Conservation (phyloP, 2,113 vertebrate species). For the Bubo blakistoni region DNA sequence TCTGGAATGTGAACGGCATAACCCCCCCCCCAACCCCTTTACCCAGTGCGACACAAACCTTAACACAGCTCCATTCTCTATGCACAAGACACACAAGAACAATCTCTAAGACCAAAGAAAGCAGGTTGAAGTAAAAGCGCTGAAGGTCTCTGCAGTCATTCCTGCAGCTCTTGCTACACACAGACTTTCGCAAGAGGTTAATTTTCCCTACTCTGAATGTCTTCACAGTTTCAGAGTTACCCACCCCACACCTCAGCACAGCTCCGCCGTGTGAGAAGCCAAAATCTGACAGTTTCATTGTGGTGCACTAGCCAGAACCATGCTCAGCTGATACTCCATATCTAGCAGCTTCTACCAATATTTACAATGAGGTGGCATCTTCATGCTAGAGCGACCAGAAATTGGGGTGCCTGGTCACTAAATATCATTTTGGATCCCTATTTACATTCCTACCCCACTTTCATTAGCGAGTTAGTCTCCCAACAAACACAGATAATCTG, state of each 20-base stretch:
- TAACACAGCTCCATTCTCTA: conserved; percentile 27
- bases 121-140: not conserved
- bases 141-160: not conserved
- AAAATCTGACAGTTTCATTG: not conserved
- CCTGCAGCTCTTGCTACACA: not conserved
- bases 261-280: not conserved
- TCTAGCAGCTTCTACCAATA: not conserved
- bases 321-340: not conserved
- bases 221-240: not conserved
- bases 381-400: not conserved
- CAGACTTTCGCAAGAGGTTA: not conserved
- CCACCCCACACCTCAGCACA: not conserved
- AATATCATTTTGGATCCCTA: not conserved
- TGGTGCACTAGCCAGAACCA: not conserved
- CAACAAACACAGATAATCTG: not conserved
- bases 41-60: not conserved
- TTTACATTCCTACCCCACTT: not conserved
- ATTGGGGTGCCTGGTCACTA: not conserved
- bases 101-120: conserved; percentile 13
- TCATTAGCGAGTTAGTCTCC: not conserved
- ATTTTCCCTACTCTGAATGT: not conserved
- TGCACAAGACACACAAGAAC: conserved; percentile 52
- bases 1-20: not conserved
- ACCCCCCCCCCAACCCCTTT: not conserved
- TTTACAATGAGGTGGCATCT: conserved; percentile 22